Base-by-base conservation (phyloP, 2,888 invertebrate species). In the Stictocephala bisonia region DNA sequence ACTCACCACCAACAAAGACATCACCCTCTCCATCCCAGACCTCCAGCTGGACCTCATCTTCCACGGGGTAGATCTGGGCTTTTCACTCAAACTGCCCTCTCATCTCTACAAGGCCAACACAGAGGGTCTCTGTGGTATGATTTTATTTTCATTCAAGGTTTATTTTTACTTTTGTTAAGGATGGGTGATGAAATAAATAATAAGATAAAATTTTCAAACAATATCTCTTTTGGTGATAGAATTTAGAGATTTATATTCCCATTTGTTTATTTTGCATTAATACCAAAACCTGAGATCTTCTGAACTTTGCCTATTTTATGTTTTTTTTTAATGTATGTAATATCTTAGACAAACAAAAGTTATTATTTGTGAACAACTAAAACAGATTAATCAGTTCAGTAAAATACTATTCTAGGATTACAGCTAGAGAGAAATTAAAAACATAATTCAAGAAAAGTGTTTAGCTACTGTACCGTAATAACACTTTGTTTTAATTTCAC, bases 91-190 rank as follows among this genome's bases (percentile, higher is more conserved):
- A 72, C 87, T 93, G 1, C 93, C 95, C 0, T 93, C 94, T 0
- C 88, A 90, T 76, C 85, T 90, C 71, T 94, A 92, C 83, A 88
- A 87, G 41, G 89, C 90, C 75, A 88, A 87, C 76, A 88, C 93
- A 70, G 92, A 94, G 82, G 95, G 95, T 0, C 85, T 95, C 1
- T 95, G 95, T 82, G 95, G 95, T 66, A 88, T 0, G 84, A 85
- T 3, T 79, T 82, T 76, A 18, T 15, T 44, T n/a, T n/a, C 18
- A 44, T 18, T 44, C 3, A 41, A 29, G 29, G n/a, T n/a, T n/a
- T n/a, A n/a, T n/a, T n/a, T n/a, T 53, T 64, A 29, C 1, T 44
- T 11, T 15, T 24, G n/a, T 11, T 31, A 50, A 67, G 41, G n/a
- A 27, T 40, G 26, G 41, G 15, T 41, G n/a, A 35, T 58, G 2